Conservation (phyloP, 35 echinoderm and acorn worm species). For the Nesometra sesokonis region DNA sequence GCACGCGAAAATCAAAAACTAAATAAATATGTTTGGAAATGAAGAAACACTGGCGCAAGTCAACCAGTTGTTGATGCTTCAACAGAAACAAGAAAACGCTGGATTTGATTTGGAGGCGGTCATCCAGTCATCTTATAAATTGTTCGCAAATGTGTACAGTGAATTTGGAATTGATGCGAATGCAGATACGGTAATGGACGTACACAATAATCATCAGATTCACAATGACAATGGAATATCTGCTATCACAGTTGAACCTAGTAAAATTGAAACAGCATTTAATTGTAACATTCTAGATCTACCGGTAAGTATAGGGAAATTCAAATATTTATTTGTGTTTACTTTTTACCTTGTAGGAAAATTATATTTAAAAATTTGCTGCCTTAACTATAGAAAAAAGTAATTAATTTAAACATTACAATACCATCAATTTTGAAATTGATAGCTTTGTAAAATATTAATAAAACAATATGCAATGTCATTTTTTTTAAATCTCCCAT, state of each 20-base stretch:
- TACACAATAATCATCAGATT: background rate
- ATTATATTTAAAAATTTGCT: too few species aligned
- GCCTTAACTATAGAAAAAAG: too few species aligned
- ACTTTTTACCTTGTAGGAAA: too few species aligned
- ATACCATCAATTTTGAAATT: too few species aligned
- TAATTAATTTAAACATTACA: too few species aligned
- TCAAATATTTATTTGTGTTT: too few species aligned
- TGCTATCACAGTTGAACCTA: background rate
- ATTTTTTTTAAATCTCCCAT: too few species aligned
- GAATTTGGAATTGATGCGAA: background rate
- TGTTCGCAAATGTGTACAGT: background rate
- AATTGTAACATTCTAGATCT: background rate
- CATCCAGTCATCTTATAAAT: background rate
- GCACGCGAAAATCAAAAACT: too few species aligned
- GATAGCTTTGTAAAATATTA: too few species aligned
- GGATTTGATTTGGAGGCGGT: background rate
- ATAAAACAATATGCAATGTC: too few species aligned
- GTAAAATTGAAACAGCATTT: background rate
- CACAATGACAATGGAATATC: background rate
- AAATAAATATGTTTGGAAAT: constrained; percentile 39
- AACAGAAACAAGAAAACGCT: background rate
- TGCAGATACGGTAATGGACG: background rate
- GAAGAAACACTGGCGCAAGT: background rate
- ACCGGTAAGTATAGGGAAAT: background rate
- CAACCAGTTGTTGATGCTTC: background rate